A percentile compares a stretch with the other conserved stretches of the same genome.
phyloP scores from a whole-genome alignment of 2,113 vertebrate species.

The Pipa parva region DNA sequence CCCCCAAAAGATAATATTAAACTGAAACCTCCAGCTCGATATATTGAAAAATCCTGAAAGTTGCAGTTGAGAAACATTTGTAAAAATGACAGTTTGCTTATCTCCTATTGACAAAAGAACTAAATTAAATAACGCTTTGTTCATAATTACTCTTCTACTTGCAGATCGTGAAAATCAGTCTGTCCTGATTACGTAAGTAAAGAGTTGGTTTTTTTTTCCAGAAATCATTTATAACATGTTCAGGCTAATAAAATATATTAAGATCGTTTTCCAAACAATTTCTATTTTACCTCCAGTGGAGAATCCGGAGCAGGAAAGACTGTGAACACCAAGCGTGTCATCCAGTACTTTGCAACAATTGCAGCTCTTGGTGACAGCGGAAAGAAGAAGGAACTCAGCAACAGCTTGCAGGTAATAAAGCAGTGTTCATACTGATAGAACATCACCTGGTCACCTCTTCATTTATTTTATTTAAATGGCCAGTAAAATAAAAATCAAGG shows the following conservation, averaged over 20 bases:
- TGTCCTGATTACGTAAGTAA: slow-evolving; percentile 62
- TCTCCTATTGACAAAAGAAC: too few species aligned
- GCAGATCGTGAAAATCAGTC: slow-evolving; percentile 59
- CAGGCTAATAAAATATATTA: not conserved
- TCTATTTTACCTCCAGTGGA: slow-evolving; percentile 40
- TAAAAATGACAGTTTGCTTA: too few species aligned
- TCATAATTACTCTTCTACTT: slow-evolving; percentile 51
- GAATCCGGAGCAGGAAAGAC: slow-evolving; percentile 58
- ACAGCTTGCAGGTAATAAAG: slow-evolving; percentile 5
- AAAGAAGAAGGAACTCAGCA: slow-evolving; percentile 45
- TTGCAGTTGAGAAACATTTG: too few species aligned
- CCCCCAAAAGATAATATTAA: too few species aligned
- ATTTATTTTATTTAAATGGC: too few species aligned
- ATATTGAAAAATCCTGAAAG: too few species aligned
- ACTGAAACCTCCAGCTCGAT: not conserved
- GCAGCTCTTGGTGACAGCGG: slow-evolving; percentile 27
- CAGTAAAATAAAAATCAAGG: not conserved
- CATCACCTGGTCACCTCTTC: too few species aligned
- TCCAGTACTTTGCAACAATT: slow-evolving; percentile 50
- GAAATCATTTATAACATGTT: too few species aligned
- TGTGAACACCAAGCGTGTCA: slow-evolving; percentile 57
- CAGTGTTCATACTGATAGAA: too few species aligned
- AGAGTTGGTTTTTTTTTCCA: not conserved
- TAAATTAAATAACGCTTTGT: slow-evolving; percentile 59
- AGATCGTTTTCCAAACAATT: not conserved